phyloP scores from a whole-genome alignment of 2,888 invertebrate genomes.

The Leucozona laternaria region DNA sequence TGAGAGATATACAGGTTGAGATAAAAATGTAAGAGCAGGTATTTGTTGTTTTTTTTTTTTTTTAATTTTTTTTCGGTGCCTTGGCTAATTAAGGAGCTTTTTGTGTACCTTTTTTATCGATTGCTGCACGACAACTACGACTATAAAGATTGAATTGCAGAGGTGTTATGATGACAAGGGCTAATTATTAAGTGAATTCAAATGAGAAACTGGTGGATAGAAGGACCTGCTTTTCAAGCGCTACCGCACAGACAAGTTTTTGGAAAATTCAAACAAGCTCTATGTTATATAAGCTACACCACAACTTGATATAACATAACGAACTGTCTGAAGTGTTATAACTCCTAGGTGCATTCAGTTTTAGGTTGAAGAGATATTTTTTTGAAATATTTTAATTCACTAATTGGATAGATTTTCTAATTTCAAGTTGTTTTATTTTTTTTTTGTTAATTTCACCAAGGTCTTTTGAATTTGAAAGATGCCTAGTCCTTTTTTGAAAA shows the following conservation, averaged over 20 bases:
- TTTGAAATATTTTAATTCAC: not conserved
- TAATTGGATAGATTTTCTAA: conserved; percentile 26
- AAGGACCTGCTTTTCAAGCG: conserved; percentile 52
- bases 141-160: conserved; percentile 27
- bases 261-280: conserved; percentile 36
- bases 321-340: conserved; percentile 60
- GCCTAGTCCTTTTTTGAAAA: not conserved
- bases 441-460: not conserved
- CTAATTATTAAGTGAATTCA: conserved; percentile 60
- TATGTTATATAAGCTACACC: conserved; percentile 25
- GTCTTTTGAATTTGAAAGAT: not conserved
- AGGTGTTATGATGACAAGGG: conserved; percentile 59
- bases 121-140: conserved; percentile 19
- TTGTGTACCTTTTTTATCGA: conserved; percentile 49
- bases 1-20: conserved; percentile 49
- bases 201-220: conserved; percentile 47
- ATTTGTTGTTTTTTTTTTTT: conserved; percentile 22
- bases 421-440: not conserved
- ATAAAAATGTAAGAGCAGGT: conserved; percentile 1
- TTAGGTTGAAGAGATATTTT: not conserved
- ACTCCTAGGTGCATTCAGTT: not conserved
- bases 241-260: conserved; percentile 31
- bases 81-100: conserved; percentile 70
- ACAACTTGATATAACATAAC: conserved; percentile 41
- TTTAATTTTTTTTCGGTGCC: conserved; percentile 19